Conservation (phyloP, 2,797 vertebrate genomes). For the Acestrorhynchus altus region DNA sequence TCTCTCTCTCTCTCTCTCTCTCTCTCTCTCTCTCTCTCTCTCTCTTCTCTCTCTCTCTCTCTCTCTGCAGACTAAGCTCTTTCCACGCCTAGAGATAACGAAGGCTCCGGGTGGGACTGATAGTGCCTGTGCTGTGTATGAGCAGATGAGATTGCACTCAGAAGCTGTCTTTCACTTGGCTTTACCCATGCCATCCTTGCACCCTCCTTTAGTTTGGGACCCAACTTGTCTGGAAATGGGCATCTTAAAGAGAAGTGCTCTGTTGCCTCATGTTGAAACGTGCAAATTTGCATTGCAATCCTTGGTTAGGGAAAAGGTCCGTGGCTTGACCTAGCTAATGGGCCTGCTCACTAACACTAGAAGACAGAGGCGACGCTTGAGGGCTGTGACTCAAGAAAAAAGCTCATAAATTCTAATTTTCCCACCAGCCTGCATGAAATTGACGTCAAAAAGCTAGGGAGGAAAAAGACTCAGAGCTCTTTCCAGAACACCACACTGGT, state of each 20-base stretch:
- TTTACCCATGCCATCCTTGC: slow-evolving; percentile 18
- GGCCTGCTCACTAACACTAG: neutral
- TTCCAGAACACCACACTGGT: slow-evolving; percentile 28
- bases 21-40: slow-evolving; percentile 21
- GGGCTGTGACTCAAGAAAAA: slow-evolving; percentile 21
- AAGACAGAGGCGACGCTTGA: neutral
- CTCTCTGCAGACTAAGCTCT: slow-evolving; percentile 50
- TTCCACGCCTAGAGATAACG: slow-evolving; percentile 46
- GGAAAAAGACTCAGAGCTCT: slow-evolving; percentile 25
- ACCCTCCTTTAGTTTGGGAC: neutral
- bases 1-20: too few species aligned
- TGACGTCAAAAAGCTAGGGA: slow-evolving; percentile 32
- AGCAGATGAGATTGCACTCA: slow-evolving; percentile 39
- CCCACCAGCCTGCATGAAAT: too few species aligned
- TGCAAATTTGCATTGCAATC: slow-evolving; percentile 8
- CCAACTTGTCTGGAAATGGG: neutral
- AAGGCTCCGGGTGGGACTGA: slow-evolving; percentile 23
- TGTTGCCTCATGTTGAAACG: neutral
- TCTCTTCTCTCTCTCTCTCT: slow-evolving; percentile 16
- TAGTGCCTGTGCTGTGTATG: slow-evolving; percentile 31
- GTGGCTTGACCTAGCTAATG: neutral
- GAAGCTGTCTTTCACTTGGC: slow-evolving; percentile 17
- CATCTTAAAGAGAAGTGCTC: slow-evolving; percentile 1
- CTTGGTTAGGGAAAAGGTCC: neutral
- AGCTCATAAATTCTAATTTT: slow-evolving; percentile 32